phyloP scores from a whole-genome alignment of 2,797 vertebrate species.

The Loriculus beryllinus region DNA sequence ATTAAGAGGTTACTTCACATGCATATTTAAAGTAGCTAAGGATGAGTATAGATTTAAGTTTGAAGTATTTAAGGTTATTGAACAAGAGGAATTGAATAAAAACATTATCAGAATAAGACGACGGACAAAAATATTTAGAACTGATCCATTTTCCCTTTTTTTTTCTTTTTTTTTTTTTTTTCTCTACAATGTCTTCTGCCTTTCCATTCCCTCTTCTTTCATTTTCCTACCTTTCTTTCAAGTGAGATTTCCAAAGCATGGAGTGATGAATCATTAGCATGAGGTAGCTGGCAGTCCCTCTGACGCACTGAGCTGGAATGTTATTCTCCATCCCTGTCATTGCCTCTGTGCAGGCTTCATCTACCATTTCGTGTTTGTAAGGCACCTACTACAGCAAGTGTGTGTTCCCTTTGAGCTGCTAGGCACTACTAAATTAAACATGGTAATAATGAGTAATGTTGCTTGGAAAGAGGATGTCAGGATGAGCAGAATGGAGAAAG shows the following conservation, averaged over 20 bases:
- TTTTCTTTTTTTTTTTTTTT: background rate
- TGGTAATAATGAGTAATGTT: background rate
- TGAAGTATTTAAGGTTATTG: background rate
- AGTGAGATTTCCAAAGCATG: background rate
- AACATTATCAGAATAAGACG: background rate
- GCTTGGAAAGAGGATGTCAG: background rate
- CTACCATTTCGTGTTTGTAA: rapidly evolving
- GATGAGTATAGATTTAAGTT: background rate
- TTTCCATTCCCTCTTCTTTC: background rate
- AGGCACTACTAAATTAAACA: background rate
- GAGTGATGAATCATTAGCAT: background rate
- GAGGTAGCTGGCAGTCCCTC: background rate
- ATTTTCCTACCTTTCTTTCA: background rate
- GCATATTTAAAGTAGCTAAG: background rate
- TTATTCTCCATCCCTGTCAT: background rate
- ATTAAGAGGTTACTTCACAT: background rate
- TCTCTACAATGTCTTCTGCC: background rate
- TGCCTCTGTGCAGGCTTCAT: background rate
- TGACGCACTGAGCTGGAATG: background rate
- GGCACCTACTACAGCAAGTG: background rate
- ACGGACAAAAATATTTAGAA: background rate
- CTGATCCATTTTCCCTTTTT: background rate
- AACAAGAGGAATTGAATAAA: background rate
- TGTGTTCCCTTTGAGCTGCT: rapidly evolving
- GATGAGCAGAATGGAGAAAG: background rate